Percentiles rank a stretch among this genome's conserved stretches.
Conservation (phyloP, 2,888 invertebrate species). For the Parelbella ahira region DNA sequence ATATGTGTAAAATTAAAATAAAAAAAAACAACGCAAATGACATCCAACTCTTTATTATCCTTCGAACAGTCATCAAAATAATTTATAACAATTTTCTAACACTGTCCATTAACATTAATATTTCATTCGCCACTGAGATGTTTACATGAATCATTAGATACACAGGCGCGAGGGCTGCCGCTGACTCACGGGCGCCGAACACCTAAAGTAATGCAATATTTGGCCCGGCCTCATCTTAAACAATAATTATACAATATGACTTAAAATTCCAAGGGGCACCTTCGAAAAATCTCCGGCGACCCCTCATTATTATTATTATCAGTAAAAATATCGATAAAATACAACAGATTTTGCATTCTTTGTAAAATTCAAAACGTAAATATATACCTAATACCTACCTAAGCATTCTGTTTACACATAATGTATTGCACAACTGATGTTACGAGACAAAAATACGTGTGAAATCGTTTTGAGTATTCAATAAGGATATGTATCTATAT, state of each 20-base stretch:
- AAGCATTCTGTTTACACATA: slow-evolving; percentile 65
- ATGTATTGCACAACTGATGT: slow-evolving; percentile 78
- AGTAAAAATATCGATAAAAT: slow-evolving; percentile 76
- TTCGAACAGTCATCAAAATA: slow-evolving; percentile 83
- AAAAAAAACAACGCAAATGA: slow-evolving; percentile 62
- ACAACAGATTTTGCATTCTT: slow-evolving; percentile 75
- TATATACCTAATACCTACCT: slow-evolving; percentile 73
- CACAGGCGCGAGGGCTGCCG: slow-evolving; percentile 65
- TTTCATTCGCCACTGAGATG: slow-evolving; percentile 77
- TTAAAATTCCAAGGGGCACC: slow-evolving; percentile 56
- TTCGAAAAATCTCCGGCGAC: slow-evolving; percentile 45
- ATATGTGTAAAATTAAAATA: background rate
- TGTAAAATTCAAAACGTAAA: slow-evolving; percentile 74
- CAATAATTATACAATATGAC: slow-evolving; percentile 77
- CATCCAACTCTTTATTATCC: slow-evolving; percentile 82
- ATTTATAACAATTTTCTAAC: slow-evolving; percentile 82
- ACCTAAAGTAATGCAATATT: slow-evolving; percentile 77
- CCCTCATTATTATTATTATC: slow-evolving; percentile 43
- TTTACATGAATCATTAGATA: slow-evolving; percentile 63
- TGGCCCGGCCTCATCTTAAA: slow-evolving; percentile 79
- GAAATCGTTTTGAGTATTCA: slow-evolving; percentile 76
- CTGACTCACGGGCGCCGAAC: slow-evolving; percentile 64
- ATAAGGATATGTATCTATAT: slow-evolving; percentile 75
- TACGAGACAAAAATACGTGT: slow-evolving; percentile 58
- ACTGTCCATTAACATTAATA: slow-evolving; percentile 79